Evolutionary conservation across 2,113 vertebrate genomes (phyloP).

Genomic region (Raphicerus campestris): DNA sequence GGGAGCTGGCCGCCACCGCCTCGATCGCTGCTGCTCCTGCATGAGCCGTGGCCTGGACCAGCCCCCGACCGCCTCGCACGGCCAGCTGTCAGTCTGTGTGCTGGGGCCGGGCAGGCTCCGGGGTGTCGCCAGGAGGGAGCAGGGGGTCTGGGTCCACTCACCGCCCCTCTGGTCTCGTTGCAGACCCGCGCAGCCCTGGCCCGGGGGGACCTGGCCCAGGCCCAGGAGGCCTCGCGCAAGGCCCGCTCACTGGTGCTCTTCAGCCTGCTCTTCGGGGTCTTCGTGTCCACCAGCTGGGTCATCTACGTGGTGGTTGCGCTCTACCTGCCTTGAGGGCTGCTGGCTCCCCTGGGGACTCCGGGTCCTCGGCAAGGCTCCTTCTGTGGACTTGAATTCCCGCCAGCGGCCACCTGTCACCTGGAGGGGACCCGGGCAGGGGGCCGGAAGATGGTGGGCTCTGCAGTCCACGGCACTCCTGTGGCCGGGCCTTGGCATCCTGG

Average conservation of each 20-base stretch:
- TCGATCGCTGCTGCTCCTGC: rapidly evolving
- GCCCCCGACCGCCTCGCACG: rapidly evolving
- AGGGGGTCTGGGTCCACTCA: rapidly evolving
- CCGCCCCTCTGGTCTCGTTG: neutral
- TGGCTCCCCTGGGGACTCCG: rapidly evolving
- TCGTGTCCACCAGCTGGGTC: slow-evolving; percentile 83
- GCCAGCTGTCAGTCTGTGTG: rapidly evolving
- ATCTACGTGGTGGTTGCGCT: slow-evolving; percentile 83
- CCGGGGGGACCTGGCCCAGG: slow-evolving; percentile 80
- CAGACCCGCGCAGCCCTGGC: slow-evolving; percentile 81
- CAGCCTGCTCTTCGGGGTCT: slow-evolving; percentile 85
- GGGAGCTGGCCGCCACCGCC: rapidly evolving
- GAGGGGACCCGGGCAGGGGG: neutral
- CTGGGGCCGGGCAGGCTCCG: neutral
- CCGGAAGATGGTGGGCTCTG: neutral
- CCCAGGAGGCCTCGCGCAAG: slow-evolving; percentile 77
- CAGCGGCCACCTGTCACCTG: rapidly evolving
- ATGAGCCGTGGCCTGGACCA: rapidly evolving
- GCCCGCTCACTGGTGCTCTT: slow-evolving; percentile 82
- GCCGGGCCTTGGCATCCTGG: neutral
- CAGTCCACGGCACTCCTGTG: rapidly evolving
- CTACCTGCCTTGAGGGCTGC: slow-evolving; percentile 45
- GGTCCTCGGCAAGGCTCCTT: neutral
- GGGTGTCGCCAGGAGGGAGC: rapidly evolving
- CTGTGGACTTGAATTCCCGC: neutral